phyloP scores from a whole-genome alignment of 1,140 invertebrate species.

The Tyrophagus putrescentiae region DNA sequence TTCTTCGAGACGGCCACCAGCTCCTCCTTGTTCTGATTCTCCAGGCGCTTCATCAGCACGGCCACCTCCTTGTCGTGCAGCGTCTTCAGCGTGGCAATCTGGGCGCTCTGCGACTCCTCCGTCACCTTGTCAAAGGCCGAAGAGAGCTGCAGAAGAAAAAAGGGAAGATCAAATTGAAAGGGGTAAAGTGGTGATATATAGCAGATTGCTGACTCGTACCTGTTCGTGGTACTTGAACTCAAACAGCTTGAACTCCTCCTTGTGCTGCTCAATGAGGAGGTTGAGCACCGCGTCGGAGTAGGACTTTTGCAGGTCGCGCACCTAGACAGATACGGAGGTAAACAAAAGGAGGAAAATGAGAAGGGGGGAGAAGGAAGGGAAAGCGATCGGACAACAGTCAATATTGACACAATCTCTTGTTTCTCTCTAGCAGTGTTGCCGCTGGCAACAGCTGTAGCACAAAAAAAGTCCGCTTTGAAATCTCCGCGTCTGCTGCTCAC shows the following conservation, averaged over 20 bases:
- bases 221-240: conserved; percentile 62
- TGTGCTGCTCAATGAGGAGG: conserved; percentile 51
- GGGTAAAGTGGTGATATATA: conserved; percentile 12
- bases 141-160: conserved; percentile 31
- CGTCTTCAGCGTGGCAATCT: conserved; percentile 47
- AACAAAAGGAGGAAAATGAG: not conserved
- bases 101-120: conserved; percentile 54
- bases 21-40: conserved; percentile 63
- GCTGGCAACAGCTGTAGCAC: too few species aligned
- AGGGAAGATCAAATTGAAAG: conserved; percentile 12
- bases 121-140: conserved; percentile 59
- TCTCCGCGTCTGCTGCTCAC: not conserved
- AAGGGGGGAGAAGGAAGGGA: too few species aligned
- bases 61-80: conserved; percentile 38
- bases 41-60: conserved; percentile 65
- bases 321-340: conserved; percentile 21
- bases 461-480: conserved; percentile 2
- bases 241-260: conserved; percentile 58
- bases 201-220: conserved; percentile 28
- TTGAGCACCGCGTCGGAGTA: conserved; percentile 50
- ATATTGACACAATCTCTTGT: too few species aligned
- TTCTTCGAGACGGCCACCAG: conserved; percentile 62
- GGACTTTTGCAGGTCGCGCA: conserved; percentile 39
- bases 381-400: too few species aligned
- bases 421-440: too few species aligned